Base-by-base conservation (phyloP, 2,888 invertebrate species). In the Drosophila kanekoi region DNA sequence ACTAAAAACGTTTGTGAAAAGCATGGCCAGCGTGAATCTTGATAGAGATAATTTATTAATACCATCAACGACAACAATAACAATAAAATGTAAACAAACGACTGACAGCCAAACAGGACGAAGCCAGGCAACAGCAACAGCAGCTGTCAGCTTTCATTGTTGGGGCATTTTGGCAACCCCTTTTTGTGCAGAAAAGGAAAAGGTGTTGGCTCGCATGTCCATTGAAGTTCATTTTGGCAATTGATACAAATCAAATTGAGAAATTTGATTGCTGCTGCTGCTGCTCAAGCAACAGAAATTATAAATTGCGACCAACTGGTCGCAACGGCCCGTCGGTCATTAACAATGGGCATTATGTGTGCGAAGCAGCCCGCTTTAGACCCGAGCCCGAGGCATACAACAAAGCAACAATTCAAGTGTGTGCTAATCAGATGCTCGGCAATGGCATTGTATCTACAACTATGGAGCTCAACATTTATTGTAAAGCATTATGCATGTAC, bases 11-110 rank as follows among this genome's bases (percentile, higher is more conserved):
- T 69, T 70, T 28, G 28, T 28, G 69, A 70, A 75, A 69, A 72
- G 67, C 72, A 64, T 41, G 63, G 53, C 65, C 69, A 71, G 68
- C 78, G 51, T 69, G 74, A 79, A 85, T 86, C 85, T 87, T 89
- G 85, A 86, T 86, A 89, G 79, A 84, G 87, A 77, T 83, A 89
- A 89, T 85, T 88, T 85, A 85, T 85, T 88, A 85, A 85, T 88
- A 83, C 89, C 87, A 87, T 85, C 86, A 89, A 79, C 74, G 80
- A 76, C 87, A 86, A 89, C 83, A 85, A 85, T 82, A 89, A 82
- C 88, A 87, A 87, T 87, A 87, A 87, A 87, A 88, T 87, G 79
- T 87, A 79, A 83, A 82, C 87, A 81, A 89, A 87, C 86, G 76
- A 79, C 83, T 69, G 79, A 73, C 85, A 65, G 67, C 49, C 65